Evolutionary conservation across 1,140 invertebrate species (phyloP).

Genomic region (Cotesia vestalis): DNA sequence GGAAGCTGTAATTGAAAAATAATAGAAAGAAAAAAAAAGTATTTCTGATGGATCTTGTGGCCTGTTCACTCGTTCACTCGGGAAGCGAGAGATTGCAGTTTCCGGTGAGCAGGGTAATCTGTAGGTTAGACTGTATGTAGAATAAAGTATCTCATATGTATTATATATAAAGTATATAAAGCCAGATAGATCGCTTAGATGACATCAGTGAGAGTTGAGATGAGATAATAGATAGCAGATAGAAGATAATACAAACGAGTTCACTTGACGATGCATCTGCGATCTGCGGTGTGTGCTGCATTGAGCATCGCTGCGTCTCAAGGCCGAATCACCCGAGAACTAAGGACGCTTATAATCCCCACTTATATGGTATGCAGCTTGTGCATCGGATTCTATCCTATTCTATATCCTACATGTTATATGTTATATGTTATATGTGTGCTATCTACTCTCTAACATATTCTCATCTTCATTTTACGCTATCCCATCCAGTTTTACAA

Average conservation of each 20-base stretch:
- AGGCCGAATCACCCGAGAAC: slow-evolving; percentile 46
- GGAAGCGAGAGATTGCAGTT: slow-evolving; percentile 24
- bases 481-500: too few species aligned
- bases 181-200: too few species aligned
- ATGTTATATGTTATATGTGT: too few species aligned
- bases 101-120: slow-evolving; percentile 3
- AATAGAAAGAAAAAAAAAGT: too few species aligned
- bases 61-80: neutral
- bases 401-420: too few species aligned
- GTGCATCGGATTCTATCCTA: too few species aligned
- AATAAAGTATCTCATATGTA: slow-evolving; percentile 17
- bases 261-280: slow-evolving; percentile 14
- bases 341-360: slow-evolving; percentile 45
- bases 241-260: neutral
- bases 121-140: slow-evolving; percentile 42
- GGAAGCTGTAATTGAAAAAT: too few species aligned
- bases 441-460: too few species aligned
- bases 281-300: slow-evolving; percentile 27
- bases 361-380: slow-evolving; percentile 8
- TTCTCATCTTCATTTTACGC: too few species aligned
- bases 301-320: slow-evolving; percentile 52
- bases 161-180: neutral
- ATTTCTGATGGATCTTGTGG: too few species aligned
- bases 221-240: too few species aligned
- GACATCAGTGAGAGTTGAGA: too few species aligned